phyloP scores from a whole-genome alignment of 2,113 vertebrate genomes.

The Pterophyllum scalare region DNA sequence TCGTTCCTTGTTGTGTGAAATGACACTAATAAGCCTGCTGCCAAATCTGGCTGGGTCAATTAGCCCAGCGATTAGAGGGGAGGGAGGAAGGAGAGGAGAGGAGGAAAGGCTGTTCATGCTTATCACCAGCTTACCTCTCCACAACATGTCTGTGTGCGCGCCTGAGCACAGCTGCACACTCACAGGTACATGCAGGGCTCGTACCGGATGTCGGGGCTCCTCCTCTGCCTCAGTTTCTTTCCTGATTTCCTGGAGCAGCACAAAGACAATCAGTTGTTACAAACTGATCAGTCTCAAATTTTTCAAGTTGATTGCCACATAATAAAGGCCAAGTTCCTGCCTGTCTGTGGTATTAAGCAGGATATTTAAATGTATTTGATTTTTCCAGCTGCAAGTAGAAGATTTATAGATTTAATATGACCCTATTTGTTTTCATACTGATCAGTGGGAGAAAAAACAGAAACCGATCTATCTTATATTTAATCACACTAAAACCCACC shows the following conservation, averaged over 20 bases:
- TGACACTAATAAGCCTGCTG: constrained; percentile 72
- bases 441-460: neutral
- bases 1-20: constrained; percentile 69
- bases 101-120: constrained; percentile 18
- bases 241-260: neutral
- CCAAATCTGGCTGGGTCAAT: constrained; percentile 80
- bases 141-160: constrained; percentile 48
- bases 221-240: neutral
- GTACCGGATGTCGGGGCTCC: neutral
- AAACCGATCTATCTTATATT: neutral
- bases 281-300: neutral
- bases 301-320: neutral
- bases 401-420: accelerated
- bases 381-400: neutral
- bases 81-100: neutral
- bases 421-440: neutral
- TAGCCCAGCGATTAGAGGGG: constrained; percentile 70
- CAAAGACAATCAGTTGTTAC: neutral
- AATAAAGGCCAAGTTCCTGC: too few species aligned
- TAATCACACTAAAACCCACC: too few species aligned
- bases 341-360: neutral
- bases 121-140: constrained; percentile 55
- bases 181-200: neutral
- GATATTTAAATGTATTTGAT: neutral
- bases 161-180: constrained; percentile 7